Evolutionary conservation across 2,888 invertebrate species (phyloP).

Genomic region (Thymelicus lineola): DNA sequence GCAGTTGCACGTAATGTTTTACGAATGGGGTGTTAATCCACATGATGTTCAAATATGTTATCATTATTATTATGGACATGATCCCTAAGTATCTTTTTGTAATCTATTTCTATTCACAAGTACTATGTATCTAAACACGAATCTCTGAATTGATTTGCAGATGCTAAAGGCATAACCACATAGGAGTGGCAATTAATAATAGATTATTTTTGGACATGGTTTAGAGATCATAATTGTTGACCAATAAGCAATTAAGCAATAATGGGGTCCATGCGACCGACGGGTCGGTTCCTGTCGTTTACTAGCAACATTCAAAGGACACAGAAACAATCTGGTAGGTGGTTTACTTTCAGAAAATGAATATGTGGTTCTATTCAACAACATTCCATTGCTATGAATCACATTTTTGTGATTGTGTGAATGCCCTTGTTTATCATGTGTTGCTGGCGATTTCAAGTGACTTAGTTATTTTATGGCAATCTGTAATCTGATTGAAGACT

Average conservation of each 20-base stretch:
- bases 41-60: slow-evolving; percentile 41
- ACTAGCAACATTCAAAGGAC: slow-evolving; percentile 85
- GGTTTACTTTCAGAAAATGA: slow-evolving; percentile 33
- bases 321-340: slow-evolving; percentile 82
- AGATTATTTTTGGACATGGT: slow-evolving; percentile 57
- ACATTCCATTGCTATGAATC: slow-evolving; percentile 62
- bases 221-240: slow-evolving; percentile 54
- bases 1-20: slow-evolving; percentile 3
- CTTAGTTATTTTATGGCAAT: background rate
- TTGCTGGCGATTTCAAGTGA: background rate
- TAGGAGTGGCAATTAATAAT: slow-evolving; percentile 44
- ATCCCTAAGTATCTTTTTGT: slow-evolving; percentile 64
- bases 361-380: slow-evolving; percentile 40
- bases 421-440: slow-evolving; percentile 54
- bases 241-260: slow-evolving; percentile 50
- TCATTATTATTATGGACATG: slow-evolving; percentile 45
- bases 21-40: slow-evolving; percentile 15
- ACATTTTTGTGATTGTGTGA: slow-evolving; percentile 50
- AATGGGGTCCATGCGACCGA: slow-evolving; percentile 87
- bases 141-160: slow-evolving; percentile 62
- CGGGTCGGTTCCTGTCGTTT: slow-evolving; percentile 86
- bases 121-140: slow-evolving; percentile 56
- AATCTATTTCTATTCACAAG: slow-evolving; percentile 66
- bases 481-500: background rate
- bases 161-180: slow-evolving; percentile 57